These are phyloP conservation scores for Acanthosoma haemorrhoidale DNA, from an alignment of 2,888 invertebrate genomes.

Conservation along the genomic window DNA sequence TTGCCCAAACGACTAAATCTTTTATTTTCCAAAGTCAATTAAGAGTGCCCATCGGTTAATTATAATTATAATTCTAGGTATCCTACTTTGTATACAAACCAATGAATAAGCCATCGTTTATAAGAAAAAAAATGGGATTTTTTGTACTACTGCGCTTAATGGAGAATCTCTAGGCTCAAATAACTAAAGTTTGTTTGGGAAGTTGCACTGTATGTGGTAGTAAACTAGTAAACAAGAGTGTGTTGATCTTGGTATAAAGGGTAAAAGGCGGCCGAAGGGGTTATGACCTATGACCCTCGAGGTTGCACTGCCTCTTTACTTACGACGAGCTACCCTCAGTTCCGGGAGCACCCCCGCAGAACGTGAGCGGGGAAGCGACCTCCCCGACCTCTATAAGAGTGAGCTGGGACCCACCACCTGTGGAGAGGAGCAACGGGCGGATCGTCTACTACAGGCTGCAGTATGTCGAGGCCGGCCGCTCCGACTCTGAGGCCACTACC, in stretches of 20 bases:
- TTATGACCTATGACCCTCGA: neutral
- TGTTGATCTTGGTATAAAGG: neutral
- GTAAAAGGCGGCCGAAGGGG: neutral
- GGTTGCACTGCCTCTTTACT: neutral
- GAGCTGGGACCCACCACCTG: constrained; percentile 88
- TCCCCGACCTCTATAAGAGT: constrained; percentile 86
- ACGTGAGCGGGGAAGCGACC: constrained; percentile 81
- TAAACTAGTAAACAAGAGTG: neutral
- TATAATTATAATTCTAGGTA: too few relatives aligned
- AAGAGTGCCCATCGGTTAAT: too few relatives aligned
- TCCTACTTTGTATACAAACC: too few relatives aligned
- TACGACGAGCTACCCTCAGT: constrained; percentile 54
- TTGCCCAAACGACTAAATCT: too few relatives aligned
- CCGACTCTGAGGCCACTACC: constrained; percentile 77
- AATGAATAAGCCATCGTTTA: too few relatives aligned
- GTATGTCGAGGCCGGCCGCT: constrained; percentile 76
- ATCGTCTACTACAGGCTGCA: constrained; percentile 93
- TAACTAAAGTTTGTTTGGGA: too few relatives aligned
- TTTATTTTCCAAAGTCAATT: too few relatives aligned
- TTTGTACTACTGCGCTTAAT: too few relatives aligned
- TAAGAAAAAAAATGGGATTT: too few relatives aligned
- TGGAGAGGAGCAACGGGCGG: constrained; percentile 83
- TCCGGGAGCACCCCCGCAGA: constrained; percentile 93
- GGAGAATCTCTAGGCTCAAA: too few relatives aligned
- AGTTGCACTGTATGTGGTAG: too few relatives aligned